Percentiles rank a stretch among this genome's conserved stretches.
phyloP scores from a whole-genome alignment of 1,140 invertebrate genomes.

The Lasaia peninsularis region DNA sequence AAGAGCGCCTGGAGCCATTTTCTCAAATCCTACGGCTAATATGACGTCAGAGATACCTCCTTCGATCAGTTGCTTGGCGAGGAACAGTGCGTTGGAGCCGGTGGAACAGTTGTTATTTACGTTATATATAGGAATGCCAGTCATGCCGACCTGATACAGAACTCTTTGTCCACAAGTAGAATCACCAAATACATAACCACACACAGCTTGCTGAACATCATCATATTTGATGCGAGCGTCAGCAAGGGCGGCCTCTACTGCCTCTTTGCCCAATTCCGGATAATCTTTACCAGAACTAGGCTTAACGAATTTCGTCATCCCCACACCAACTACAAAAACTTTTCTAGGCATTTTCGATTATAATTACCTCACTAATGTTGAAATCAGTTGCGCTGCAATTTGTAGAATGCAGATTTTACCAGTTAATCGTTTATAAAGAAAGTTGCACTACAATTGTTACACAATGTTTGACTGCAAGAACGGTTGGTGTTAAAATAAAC shows the following conservation, averaged over 20 bases:
- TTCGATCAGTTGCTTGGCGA: slow-evolving; percentile 95
- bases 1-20: slow-evolving; percentile 96
- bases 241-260: slow-evolving; percentile 90
- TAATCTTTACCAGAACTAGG: slow-evolving; percentile 93
- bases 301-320: slow-evolving; percentile 95
- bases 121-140: slow-evolving; percentile 98
- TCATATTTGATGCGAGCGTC: slow-evolving; percentile 91
- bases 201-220: slow-evolving; percentile 91
- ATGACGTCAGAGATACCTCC: slow-evolving; percentile 91
- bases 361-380: slow-evolving; percentile 56
- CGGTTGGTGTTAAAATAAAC: slow-evolving; percentile 3
- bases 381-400: slow-evolving; percentile 19
- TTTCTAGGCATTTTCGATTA: slow-evolving; percentile 64
- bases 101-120: slow-evolving; percentile 99
- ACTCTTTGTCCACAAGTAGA: slow-evolving; percentile 97
- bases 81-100: slow-evolving; percentile 92
- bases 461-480: background rate
- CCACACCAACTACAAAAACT: slow-evolving; percentile 96
- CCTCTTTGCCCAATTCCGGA: slow-evolving; percentile 95
- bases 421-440: background rate
- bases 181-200: slow-evolving; percentile 98
- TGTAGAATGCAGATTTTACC: slow-evolving; percentile 23
- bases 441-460: background rate
- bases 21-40: slow-evolving; percentile 97
- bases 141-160: slow-evolving; percentile 96